These are phyloP conservation scores for Chelonoidis abingdonii DNA, from an alignment of 2,113 vertebrate species.

Conservation along the genomic window DNA sequence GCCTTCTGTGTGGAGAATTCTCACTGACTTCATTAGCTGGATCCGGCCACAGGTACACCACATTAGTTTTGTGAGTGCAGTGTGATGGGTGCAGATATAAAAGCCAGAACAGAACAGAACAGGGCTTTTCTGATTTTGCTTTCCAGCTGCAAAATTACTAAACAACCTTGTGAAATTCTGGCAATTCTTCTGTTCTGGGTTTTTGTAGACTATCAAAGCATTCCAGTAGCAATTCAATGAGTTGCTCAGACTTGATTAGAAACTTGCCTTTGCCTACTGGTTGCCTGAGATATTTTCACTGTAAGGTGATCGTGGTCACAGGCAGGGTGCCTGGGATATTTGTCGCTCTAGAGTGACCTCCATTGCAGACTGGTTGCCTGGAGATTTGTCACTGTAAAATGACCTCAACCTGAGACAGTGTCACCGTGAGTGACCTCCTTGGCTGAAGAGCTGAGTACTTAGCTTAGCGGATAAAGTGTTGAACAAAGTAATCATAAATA, in stretches of 20 bases:
- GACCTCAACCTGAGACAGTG: not conserved
- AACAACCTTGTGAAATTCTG: not conserved
- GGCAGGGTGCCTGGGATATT: not conserved
- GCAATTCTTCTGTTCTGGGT: not conserved
- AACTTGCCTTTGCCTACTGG: not conserved
- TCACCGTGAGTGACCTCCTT: rapidly evolving
- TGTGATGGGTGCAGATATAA: not conserved
- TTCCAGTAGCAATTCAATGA: not conserved
- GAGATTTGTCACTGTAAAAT: not conserved
- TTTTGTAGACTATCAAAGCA: not conserved
- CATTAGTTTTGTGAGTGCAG: not conserved
- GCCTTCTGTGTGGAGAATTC: not conserved
- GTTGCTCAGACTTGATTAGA: not conserved
- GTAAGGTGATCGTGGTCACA: not conserved
- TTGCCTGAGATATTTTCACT: not conserved
- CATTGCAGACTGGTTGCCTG: not conserved
- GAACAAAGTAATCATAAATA: not conserved
- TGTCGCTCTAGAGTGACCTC: not conserved
- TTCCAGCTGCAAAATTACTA: not conserved
- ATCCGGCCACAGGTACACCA: not conserved
- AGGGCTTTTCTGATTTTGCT: not conserved
- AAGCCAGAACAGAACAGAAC: not conserved
- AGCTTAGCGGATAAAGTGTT: not conserved
- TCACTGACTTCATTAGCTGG: not conserved
- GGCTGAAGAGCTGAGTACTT: not conserved